Evolutionary conservation across 2,888 invertebrate species (phyloP).

Genomic region (Coelopa pilipes): DNA sequence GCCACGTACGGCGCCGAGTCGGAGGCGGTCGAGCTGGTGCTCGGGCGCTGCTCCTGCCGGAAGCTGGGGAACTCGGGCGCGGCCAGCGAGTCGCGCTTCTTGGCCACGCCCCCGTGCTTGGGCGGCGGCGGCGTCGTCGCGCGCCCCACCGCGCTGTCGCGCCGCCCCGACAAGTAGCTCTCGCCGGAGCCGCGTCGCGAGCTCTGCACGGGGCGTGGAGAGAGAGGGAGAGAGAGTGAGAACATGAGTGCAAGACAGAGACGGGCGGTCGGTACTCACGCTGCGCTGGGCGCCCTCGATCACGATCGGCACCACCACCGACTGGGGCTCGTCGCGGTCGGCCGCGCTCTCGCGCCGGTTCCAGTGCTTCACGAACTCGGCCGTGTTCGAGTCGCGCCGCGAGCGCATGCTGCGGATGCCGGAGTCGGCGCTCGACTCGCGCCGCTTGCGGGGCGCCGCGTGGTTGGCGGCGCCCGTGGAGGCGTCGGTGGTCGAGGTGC

Average conservation of each 20-base stretch:
- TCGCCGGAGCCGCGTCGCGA: constrained; percentile 75
- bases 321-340: constrained; percentile 59
- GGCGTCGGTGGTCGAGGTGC: constrained; percentile 73
- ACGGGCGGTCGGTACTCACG: constrained; percentile 46
- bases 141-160: constrained; percentile 73
- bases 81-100: constrained; percentile 71
- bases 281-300: constrained; percentile 51
- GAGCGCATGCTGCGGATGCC: constrained; percentile 82
- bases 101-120: constrained; percentile 73
- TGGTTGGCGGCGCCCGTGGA: constrained; percentile 52
- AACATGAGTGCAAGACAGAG: constrained; percentile 19
- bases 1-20: constrained; percentile 72
- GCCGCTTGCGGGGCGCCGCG: constrained; percentile 75
- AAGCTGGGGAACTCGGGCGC: constrained; percentile 69
- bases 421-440: constrained; percentile 89
- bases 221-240: constrained; percentile 6
- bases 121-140: constrained; percentile 67
- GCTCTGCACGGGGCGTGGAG: constrained; percentile 48
- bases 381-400: constrained; percentile 79
- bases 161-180: constrained; percentile 75
- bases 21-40: constrained; percentile 78
- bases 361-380: constrained; percentile 80
- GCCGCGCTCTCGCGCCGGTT: constrained; percentile 74
- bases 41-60: constrained; percentile 75
- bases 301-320: constrained; percentile 49